These are phyloP conservation scores for Chondrosia reniformis DNA, from an alignment of 37 sponge, comb jelly and placozoan genomes.

Conservation along the genomic window DNA sequence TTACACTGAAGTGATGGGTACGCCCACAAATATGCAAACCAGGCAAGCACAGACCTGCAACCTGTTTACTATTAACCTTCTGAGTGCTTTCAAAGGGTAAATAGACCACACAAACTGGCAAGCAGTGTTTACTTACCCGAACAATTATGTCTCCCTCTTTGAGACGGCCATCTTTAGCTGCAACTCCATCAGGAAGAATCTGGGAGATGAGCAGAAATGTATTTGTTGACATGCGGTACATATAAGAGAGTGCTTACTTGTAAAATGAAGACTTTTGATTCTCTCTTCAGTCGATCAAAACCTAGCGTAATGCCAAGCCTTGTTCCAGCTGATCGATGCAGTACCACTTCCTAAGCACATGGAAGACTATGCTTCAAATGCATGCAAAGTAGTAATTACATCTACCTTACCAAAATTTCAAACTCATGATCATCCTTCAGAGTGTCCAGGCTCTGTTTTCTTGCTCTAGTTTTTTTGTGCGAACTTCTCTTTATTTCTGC, in stretches of 20 bases:
- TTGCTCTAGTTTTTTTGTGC: not conserved
- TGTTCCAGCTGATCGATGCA: conserved; percentile 2
- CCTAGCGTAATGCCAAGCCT: conserved; percentile 72
- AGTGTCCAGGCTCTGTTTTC: conserved; percentile 4
- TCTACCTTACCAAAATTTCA: not conserved
- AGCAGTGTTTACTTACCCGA: conserved; percentile 43
- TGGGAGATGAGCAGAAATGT: conserved; percentile 1
- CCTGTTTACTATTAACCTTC: not conserved
- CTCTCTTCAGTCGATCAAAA: conserved; percentile 38
- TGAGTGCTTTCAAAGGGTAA: conserved; percentile 3
- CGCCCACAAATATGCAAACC: conserved; percentile 10
- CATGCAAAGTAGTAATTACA: not conserved
- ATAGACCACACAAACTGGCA: not conserved
- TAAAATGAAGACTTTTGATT: not conserved
- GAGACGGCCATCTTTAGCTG: conserved; percentile 65
- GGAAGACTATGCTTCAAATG: no score
- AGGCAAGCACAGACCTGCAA: not conserved
- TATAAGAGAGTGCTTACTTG: not conserved
- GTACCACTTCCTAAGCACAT: not conserved
- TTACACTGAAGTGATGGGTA: no score
- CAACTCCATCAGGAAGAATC: conserved; percentile 66
- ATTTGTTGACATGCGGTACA: not conserved
- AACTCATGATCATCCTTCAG: conserved; percentile 19
- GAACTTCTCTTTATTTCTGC: not conserved
- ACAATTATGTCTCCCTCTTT: conserved; percentile 61